These are phyloP conservation scores for Trachymyrmex septentrionalis DNA, from an alignment of 1,140 invertebrate genomes.

Conservation along the genomic window DNA sequence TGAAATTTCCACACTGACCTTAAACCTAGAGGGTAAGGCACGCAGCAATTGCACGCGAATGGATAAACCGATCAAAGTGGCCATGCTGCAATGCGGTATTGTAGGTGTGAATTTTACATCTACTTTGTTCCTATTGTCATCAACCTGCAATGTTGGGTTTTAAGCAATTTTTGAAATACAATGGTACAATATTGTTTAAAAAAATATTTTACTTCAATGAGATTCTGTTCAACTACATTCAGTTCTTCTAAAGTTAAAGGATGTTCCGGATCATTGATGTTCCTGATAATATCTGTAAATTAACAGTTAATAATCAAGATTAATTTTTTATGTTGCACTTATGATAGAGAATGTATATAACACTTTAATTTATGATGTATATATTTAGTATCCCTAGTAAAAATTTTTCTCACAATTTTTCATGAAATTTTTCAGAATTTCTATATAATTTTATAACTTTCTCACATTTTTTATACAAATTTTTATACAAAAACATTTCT, in stretches of 20 bases:
- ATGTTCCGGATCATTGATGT: conserved; percentile 99
- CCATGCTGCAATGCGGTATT: conserved; percentile 99
- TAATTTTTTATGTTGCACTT: not conserved
- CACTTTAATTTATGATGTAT: not conserved
- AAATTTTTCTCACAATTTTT: too few species aligned
- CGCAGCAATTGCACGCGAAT: conserved; percentile 96
- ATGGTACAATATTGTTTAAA: conserved; percentile 2
- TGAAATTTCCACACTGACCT: conserved; percentile 96
- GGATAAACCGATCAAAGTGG: conserved; percentile 97
- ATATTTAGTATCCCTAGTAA: not conserved
- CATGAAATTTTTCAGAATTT: too few species aligned
- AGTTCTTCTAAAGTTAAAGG: conserved; percentile 98
- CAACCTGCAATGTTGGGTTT: conserved; percentile 85
- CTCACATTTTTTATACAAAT: too few species aligned
- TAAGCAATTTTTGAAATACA: not conserved
- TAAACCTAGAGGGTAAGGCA: conserved; percentile 94
- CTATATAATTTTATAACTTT: too few species aligned
- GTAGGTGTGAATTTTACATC: conserved; percentile 97
- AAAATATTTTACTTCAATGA: conserved; percentile 89
- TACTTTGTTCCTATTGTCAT: conserved; percentile 91
- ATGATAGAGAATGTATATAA: conserved; percentile 37
- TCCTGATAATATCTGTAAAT: conserved; percentile 93
- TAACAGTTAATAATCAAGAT: conserved; percentile 1
- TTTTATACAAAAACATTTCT: too few species aligned
- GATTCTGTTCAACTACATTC: conserved; percentile 95